phyloP scores from a whole-genome alignment of 2,113 vertebrate genomes.

The Athene cunicularia region DNA sequence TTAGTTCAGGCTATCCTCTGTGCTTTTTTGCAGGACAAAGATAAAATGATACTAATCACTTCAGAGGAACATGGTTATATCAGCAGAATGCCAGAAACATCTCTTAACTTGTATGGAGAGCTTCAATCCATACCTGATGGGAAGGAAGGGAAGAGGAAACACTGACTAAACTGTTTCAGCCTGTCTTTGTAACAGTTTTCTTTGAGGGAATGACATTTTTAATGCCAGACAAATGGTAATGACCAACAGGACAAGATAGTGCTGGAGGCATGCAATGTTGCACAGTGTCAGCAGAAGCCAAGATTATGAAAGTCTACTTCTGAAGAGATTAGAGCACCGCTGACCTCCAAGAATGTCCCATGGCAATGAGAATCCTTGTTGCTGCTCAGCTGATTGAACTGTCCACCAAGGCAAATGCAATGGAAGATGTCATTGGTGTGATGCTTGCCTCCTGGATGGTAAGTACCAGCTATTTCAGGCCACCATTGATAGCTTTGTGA shows the following conservation, averaged over 20 bases:
- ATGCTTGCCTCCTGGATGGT: not conserved
- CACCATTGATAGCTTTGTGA: not conserved
- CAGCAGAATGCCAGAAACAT: not conserved
- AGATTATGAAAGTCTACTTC: not conserved
- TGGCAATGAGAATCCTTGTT: not conserved
- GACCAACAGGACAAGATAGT: not conserved
- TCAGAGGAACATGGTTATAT: not conserved
- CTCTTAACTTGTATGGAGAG: not conserved
- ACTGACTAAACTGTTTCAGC: not conserved
- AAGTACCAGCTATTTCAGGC: not conserved
- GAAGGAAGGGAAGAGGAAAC: not conserved
- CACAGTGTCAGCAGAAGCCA: not conserved
- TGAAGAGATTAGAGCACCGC: not conserved
- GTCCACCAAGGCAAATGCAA: not conserved
- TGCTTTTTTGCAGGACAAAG: not conserved
- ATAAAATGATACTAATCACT: not conserved
- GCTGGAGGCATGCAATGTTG: not conserved
- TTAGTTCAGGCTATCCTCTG: not conserved
- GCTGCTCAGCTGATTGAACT: not conserved
- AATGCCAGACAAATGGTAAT: not conserved
- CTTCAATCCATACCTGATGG: not conserved
- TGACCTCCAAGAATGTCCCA: not conserved
- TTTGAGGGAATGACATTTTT: not conserved
- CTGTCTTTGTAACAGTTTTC: not conserved
- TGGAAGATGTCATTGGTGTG: not conserved